Evolutionary conservation across 92 coral and sea anemone genomes (phyloP).

Genomic region (Porites rus): DNA sequence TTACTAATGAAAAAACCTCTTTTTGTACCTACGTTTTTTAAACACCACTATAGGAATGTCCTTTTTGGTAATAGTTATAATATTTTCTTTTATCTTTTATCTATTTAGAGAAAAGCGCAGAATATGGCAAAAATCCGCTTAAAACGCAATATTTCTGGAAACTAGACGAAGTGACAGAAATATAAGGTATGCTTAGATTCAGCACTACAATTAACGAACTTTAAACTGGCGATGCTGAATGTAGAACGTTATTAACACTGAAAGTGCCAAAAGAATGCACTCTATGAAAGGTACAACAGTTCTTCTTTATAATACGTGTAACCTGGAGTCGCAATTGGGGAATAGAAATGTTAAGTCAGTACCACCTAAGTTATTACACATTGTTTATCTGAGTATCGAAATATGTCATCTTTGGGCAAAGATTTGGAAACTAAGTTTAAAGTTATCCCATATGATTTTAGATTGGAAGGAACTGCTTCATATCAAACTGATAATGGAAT

Average conservation of each 20-base stretch:
- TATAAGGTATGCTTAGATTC: constrained; percentile 26
- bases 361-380: no score
- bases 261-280: no score
- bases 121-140: constrained; percentile 25
- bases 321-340: no score
- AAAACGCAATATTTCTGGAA: constrained; percentile 50
- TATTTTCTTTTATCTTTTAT: neutral
- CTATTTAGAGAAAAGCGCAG: neutral
- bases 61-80: neutral
- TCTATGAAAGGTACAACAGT: no score
- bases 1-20: no score
- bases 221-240: neutral
- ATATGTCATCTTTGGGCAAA: no score
- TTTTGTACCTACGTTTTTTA: no score
- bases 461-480: constrained; percentile 26
- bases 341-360: no score
- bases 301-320: no score
- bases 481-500: constrained; percentile 37
- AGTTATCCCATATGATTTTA: neutral
- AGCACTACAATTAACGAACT: neutral
- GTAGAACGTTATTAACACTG: neutral
- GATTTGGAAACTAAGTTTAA: no score
- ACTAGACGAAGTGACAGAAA: constrained; percentile 65
- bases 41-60: no score
- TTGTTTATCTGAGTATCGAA: no score